phyloP scores from a whole-genome alignment of 2,113 vertebrate species.

The Mormoops blainvillei region DNA sequence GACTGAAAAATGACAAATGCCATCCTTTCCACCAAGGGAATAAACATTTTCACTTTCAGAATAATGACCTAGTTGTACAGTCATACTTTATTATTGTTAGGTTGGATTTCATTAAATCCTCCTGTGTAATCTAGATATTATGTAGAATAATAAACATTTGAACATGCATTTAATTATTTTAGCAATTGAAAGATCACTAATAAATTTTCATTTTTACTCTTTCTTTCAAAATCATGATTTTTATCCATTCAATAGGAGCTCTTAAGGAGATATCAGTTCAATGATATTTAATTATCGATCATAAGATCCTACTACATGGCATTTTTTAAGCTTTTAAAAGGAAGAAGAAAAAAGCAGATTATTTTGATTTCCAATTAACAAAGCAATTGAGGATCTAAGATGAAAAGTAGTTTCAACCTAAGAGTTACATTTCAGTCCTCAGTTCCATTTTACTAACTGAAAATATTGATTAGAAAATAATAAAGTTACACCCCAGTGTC shows the following conservation, averaged over 20 bases:
- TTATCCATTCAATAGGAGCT: background rate
- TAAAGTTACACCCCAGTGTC: background rate
- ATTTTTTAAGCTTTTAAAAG: constrained; percentile 15
- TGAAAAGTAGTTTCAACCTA: constrained; percentile 52
- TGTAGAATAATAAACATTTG: background rate
- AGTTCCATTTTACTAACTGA: constrained; percentile 47
- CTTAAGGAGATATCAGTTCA: background rate
- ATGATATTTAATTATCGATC: constrained; percentile 31
- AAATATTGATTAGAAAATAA: constrained; percentile 62
- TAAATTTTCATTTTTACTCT: background rate
- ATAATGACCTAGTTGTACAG: constrained; percentile 43
- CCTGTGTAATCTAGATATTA: background rate
- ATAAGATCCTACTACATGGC: background rate
- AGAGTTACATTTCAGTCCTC: background rate
- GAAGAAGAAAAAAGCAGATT: constrained; percentile 21
- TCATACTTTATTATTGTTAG: constrained; percentile 22
- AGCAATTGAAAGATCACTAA: background rate
- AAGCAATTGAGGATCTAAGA: constrained; percentile 33
- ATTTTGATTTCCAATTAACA: constrained; percentile 49
- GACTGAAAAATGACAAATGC: constrained; percentile 36
- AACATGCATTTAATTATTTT: constrained; percentile 4
- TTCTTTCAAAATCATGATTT: background rate
- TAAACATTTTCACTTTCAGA: constrained; percentile 32
- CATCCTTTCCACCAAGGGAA: background rate
- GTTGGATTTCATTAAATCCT: background rate